Conservation (phyloP, 1,140 invertebrate genomes). For the Alviniconcha marisindica region DNA sequence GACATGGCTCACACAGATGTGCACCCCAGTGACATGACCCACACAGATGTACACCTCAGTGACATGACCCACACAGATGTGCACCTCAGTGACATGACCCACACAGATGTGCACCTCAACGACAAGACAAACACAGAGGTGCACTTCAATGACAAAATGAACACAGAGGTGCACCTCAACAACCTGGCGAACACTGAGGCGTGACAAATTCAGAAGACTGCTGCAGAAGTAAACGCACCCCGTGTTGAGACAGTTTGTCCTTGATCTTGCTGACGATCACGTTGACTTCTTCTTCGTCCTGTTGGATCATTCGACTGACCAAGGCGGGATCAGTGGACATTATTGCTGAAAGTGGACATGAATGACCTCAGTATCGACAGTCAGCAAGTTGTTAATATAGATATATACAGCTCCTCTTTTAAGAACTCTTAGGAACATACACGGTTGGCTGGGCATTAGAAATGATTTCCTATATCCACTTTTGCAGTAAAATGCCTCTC, state of each 20-base stretch:
- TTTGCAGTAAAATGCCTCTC: neutral
- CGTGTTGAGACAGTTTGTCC: slow-evolving; percentile 42
- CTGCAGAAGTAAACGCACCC: no score
- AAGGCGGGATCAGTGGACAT: slow-evolving; percentile 34
- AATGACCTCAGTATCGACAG: neutral
- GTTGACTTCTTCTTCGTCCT: slow-evolving; percentile 46
- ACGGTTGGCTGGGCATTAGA: neutral
- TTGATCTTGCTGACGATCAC: slow-evolving; percentile 45
- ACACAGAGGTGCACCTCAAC: no score
- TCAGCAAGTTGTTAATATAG: neutral
- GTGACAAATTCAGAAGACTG: no score
- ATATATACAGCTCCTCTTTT: neutral
- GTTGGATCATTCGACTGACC: slow-evolving; percentile 33
- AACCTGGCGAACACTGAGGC: no score
- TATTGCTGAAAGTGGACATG: slow-evolving; percentile 15
- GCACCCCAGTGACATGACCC: no score
- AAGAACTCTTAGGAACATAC: neutral
- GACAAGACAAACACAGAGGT: no score
- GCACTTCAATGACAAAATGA: no score
- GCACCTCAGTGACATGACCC: no score
- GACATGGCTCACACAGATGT: no score
- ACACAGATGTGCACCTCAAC: no score
- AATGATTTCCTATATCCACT: neutral
- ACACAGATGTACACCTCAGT: no score
- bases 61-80: no score